Percentiles rank a stretch among this genome's conserved stretches.
phyloP scores from a whole-genome alignment of 1,140 invertebrate genomes.

The Drosophila ohnishii region DNA sequence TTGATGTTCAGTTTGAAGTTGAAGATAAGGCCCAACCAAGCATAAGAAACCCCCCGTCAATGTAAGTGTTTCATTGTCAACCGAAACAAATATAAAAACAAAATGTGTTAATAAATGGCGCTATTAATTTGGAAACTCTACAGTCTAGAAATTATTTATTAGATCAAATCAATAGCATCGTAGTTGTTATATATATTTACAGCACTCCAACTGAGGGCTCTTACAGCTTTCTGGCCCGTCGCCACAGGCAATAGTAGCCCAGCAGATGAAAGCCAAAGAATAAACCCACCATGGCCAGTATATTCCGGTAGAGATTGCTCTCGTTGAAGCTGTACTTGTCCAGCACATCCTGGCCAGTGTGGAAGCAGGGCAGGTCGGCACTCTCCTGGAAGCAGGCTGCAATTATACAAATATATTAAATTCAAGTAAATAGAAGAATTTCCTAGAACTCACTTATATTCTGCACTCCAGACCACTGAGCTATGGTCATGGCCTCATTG shows the following conservation, averaged over 20 bases:
- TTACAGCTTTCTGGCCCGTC: constrained; percentile 87
- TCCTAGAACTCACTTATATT: constrained; percentile 88
- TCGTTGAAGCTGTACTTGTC: constrained; percentile 88
- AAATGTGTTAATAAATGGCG: constrained; percentile 46
- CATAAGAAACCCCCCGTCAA: constrained; percentile 7
- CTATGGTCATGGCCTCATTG: constrained; percentile 92
- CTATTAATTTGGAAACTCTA: constrained; percentile 40
- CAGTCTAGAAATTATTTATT: constrained; percentile 34
- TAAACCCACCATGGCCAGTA: constrained; percentile 86
- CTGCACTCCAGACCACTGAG: constrained; percentile 90
- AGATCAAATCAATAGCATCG: constrained; percentile 8
- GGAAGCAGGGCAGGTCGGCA: constrained; percentile 87
- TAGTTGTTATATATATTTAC: constrained; percentile 39
- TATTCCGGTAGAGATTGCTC: constrained; percentile 86
- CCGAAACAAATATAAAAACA: constrained; percentile 28
- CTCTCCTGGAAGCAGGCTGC: constrained; percentile 86
- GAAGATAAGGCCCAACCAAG: constrained; percentile 16
- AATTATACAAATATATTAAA: not conserved
- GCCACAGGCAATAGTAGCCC: constrained; percentile 87
- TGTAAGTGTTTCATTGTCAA: constrained; percentile 27
- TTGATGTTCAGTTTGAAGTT: constrained; percentile 60
- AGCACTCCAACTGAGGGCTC: constrained; percentile 3
- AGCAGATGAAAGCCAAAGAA: constrained; percentile 88
- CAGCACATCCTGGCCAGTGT: constrained; percentile 88
- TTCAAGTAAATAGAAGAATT: not conserved